These are phyloP conservation scores for Lottia scabra DNA, from an alignment of 2,888 invertebrate species.

Conservation along the genomic window DNA sequence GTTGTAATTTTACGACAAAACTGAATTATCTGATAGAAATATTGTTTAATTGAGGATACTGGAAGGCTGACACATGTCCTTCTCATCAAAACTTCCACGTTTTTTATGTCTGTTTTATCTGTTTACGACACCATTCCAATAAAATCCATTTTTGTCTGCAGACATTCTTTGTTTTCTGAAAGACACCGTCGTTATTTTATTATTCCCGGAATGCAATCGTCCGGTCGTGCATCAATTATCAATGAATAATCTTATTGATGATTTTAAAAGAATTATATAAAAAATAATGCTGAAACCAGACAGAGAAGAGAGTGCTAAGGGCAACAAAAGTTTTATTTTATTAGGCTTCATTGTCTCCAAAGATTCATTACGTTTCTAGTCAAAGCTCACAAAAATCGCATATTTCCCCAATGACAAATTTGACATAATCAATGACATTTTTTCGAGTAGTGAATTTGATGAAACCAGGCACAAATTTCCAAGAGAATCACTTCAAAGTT, in stretches of 20 bases:
- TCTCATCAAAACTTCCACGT: no score
- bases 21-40: no score
- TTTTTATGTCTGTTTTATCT: no score
- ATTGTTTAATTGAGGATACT: no score
- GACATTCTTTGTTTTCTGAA: slow-evolving; percentile 1
- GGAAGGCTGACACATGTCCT: no score
- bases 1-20: no score
- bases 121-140: no score
- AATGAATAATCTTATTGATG: background rate
- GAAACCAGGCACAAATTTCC: no score
- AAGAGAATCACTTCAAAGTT: no score
- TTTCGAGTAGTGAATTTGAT: no score
- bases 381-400: background rate
- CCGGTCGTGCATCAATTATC: background rate
- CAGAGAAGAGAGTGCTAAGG: background rate
- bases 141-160: background rate
- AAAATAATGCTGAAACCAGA: background rate
- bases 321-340: background rate
- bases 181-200: slow-evolving; percentile 1
- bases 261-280: background rate
- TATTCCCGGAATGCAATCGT: background rate
- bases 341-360: slow-evolving; percentile 2
- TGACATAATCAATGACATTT: background rate
- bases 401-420: slow-evolving; percentile 3
- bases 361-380: background rate